These are phyloP conservation scores for Galemys pyrenaicus DNA, from an alignment of 2,113 vertebrate species.

Conservation along the genomic window DNA sequence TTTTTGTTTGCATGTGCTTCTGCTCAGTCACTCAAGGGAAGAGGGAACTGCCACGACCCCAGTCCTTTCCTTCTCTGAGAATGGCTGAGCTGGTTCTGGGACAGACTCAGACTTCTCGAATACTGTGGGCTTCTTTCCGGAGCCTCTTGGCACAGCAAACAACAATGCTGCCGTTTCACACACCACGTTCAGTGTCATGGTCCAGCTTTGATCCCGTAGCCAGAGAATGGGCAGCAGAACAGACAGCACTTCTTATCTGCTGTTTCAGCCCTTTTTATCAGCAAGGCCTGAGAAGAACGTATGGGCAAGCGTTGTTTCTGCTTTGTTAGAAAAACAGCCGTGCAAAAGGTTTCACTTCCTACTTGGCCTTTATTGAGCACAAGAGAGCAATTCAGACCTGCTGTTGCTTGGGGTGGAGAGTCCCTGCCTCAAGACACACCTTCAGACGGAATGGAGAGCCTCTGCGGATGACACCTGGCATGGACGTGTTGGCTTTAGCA, in stretches of 20 bases:
- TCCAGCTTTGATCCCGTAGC: conserved; percentile 52
- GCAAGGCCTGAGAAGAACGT: not conserved
- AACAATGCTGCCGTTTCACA: not conserved
- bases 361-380: conserved; percentile 60
- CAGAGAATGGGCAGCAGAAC: conserved; percentile 5
- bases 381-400: conserved; percentile 75
- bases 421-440: conserved; percentile 41
- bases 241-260: not conserved
- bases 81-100: conserved; percentile 32
- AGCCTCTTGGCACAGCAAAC: not conserved
- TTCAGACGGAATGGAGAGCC: conserved; percentile 66
- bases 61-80: not conserved
- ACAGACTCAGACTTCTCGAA: not conserved
- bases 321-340: conserved; percentile 53
- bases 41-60: not conserved
- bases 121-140: not conserved
- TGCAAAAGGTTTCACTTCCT: conserved; percentile 77
- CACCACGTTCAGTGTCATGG: not conserved
- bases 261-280: conserved; percentile 47
- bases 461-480: conserved; percentile 57
- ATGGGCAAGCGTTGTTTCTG: not conserved
- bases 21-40: conserved; percentile 40
- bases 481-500: conserved; percentile 49
- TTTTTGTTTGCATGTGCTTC: conserved; percentile 64
- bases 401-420: conserved; percentile 71